Conservation (phyloP, 2,888 invertebrate species). For the Limenitis camilla region DNA sequence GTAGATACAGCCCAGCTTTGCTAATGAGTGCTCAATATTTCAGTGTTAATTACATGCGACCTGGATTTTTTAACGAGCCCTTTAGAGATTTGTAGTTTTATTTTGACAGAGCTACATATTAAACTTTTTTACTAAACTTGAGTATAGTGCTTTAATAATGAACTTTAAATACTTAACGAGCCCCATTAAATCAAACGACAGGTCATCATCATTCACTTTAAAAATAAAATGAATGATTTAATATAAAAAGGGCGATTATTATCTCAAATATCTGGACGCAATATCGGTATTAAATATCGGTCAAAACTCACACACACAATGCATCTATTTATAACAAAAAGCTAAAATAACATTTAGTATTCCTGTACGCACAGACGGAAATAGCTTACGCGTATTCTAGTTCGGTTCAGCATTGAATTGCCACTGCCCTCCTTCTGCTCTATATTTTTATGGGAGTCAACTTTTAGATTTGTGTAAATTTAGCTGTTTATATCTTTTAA, state of each 20-base stretch:
- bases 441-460: not conserved
- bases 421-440: slow-evolving; percentile 1
- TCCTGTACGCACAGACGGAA: slow-evolving; percentile 60
- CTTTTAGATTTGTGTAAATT: not conserved
- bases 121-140: not conserved
- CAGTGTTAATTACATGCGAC: slow-evolving; percentile 17
- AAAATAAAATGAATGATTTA: not conserved
- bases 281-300: slow-evolving; percentile 58
- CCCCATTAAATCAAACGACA: not conserved
- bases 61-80: slow-evolving; percentile 14
- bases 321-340: slow-evolving; percentile 63
- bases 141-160: not conserved
- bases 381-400: slow-evolving; percentile 35
- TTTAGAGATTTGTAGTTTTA: slow-evolving; percentile 4
- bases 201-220: not conserved
- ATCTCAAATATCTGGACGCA: slow-evolving; percentile 29
- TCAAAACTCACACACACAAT: slow-evolving; percentile 55
- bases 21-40: slow-evolving; percentile 16
- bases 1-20: slow-evolving; percentile 1
- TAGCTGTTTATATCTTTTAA: too few species aligned
- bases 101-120: not conserved
- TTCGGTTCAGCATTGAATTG: slow-evolving; percentile 7
- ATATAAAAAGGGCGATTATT: slow-evolving; percentile 10
- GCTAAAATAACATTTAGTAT: slow-evolving; percentile 64
- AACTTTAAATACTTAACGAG: too few species aligned